A percentile compares a stretch with the other conserved stretches of the same genome.
phyloP scores from a whole-genome alignment of 2,888 invertebrate genomes.

The Plusia festucae region DNA sequence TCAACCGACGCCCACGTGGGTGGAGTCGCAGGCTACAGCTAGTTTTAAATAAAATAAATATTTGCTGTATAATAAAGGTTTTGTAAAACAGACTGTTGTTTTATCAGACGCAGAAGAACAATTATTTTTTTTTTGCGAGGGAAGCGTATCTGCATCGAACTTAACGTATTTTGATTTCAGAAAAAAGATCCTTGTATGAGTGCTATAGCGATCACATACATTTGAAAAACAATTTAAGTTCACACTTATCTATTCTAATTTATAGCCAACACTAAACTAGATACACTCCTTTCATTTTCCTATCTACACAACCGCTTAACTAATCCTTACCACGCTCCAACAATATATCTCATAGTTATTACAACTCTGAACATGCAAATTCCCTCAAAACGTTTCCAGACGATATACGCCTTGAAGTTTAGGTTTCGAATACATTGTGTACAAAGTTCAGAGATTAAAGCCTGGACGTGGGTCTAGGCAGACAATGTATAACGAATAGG shows the following conservation, averaged over 20 bases:
- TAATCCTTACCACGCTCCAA: conserved; percentile 33
- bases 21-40: no score
- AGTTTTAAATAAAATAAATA: no score
- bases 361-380: conserved; percentile 38
- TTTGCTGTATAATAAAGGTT: no score
- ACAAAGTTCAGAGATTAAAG: conserved; percentile 51
- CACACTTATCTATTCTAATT: neutral
- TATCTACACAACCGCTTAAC: conserved; percentile 15
- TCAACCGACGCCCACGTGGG: no score
- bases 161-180: no score
- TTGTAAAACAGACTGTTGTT: no score
- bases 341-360: conserved; percentile 38
- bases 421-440: conserved; percentile 37
- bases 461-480: conserved; percentile 33
- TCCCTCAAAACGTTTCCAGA: conserved; percentile 46
- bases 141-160: no score
- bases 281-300: neutral
- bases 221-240: neutral
- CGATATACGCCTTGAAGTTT: conserved; percentile 67
- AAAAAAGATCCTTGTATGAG: no score
- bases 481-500: conserved; percentile 29
- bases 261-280: neutral
- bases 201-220: neutral
- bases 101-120: no score
- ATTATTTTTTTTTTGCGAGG: no score